phyloP scores from a whole-genome alignment of 2,888 invertebrate species.

The Hydroisotoma schaefferi region DNA sequence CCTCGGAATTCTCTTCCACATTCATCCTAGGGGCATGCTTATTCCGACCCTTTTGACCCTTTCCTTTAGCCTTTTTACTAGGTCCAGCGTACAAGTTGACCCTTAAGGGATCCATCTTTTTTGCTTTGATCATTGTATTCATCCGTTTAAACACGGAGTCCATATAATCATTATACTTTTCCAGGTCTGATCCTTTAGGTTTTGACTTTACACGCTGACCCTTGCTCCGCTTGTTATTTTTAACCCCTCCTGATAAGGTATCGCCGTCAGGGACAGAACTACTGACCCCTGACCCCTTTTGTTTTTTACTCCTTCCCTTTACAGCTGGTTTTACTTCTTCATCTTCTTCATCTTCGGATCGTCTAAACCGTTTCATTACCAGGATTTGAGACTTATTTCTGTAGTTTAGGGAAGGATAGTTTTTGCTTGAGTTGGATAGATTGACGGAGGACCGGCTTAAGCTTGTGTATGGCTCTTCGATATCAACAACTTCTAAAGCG shows the following conservation, averaged over 20 bases:
- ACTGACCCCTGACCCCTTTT: neutral
- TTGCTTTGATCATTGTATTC: slow-evolving; percentile 42
- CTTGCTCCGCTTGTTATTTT: neutral
- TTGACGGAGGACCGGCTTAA: neutral
- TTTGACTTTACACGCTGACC: neutral
- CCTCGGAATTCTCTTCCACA: slow-evolving; percentile 3
- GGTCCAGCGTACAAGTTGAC: slow-evolving; percentile 45
- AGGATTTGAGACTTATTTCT: neutral
- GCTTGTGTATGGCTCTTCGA: too few relatives aligned
- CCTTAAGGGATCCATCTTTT: slow-evolving; percentile 45
- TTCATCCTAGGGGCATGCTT: slow-evolving; percentile 19
- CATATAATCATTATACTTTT: slow-evolving; percentile 40
- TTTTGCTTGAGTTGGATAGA: too few relatives aligned
- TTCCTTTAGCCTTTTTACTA: slow-evolving; percentile 8
- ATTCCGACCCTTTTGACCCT: slow-evolving; percentile 12
- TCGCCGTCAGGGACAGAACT: neutral
- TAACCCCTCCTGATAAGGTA: neutral
- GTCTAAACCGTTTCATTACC: neutral
- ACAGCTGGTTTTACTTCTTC: neutral
- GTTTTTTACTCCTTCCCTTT: neutral
- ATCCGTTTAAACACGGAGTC: slow-evolving; percentile 45
- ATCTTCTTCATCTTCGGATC: neutral
- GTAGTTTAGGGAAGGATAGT: too few relatives aligned
- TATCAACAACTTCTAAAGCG: neutral
- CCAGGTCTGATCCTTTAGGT: neutral